phyloP scores from a whole-genome alignment of 1,140 invertebrate species.

The Rhynchophorus ferrugineus region DNA sequence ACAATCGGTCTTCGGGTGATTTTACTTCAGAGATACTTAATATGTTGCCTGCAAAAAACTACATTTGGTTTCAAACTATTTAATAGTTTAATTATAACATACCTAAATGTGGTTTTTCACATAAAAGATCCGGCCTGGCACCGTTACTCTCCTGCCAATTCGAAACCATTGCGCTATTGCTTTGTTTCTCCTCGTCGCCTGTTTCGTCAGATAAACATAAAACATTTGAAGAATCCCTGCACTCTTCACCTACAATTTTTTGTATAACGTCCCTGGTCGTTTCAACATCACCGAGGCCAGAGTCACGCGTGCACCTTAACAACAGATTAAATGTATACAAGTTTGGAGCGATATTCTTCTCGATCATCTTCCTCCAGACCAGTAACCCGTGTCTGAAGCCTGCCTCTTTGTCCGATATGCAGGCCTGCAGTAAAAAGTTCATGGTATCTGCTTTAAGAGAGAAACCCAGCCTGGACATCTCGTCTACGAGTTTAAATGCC shows the following conservation, averaged over 20 bases:
- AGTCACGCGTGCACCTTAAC: slow-evolving; percentile 68
- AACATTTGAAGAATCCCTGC: not conserved
- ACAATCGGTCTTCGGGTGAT: slow-evolving; percentile 57
- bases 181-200: too few relatives aligned
- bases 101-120: slow-evolving; percentile 45
- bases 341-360: slow-evolving; percentile 56
- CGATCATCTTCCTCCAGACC: slow-evolving; percentile 77
- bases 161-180: too few relatives aligned
- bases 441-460: slow-evolving; percentile 60
- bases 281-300: slow-evolving; percentile 61
- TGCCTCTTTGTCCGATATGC: slow-evolving; percentile 64
- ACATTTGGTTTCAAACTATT: not conserved
- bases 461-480: slow-evolving; percentile 66
- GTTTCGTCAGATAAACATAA: too few relatives aligned
- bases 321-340: slow-evolving; percentile 75
- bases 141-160: not conserved
- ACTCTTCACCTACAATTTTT: not conserved
- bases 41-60: slow-evolving; percentile 41
- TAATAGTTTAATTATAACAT: not conserved
- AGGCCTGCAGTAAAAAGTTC: slow-evolving; percentile 75
- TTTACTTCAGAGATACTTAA: slow-evolving; percentile 49
- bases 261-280: slow-evolving; percentile 46
- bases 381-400: slow-evolving; percentile 74
- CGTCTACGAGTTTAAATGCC: slow-evolving; percentile 75
- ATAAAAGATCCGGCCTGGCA: slow-evolving; percentile 49